A percentile compares a stretch with the other conserved stretches of the same genome.
These are phyloP conservation scores for Osmerus eperlanus DNA, from an alignment of 2,113 vertebrate genomes.

Conservation along the genomic window DNA sequence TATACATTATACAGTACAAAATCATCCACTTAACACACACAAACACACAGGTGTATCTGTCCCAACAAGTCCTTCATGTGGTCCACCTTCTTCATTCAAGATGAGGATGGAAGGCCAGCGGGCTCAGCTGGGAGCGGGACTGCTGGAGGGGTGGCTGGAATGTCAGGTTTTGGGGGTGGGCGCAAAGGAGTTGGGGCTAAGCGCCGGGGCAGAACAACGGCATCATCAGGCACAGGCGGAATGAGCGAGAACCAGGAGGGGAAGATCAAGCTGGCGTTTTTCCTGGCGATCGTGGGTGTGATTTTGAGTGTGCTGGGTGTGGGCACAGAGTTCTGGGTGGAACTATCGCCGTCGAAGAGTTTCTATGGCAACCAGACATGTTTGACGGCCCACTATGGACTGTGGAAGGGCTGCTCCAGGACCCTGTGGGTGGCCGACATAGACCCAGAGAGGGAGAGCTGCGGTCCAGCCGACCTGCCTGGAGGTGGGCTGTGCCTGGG, in stretches of 20 bases:
- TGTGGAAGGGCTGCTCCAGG: constrained; percentile 85
- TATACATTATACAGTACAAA: too few species aligned
- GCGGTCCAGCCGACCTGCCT: constrained; percentile 79
- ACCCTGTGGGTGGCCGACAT: constrained; percentile 80
- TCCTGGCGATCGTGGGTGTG: constrained; percentile 77
- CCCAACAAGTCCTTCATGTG: constrained; percentile 70
- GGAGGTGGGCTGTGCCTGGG: constrained; percentile 71
- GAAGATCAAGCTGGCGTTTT: constrained; percentile 81
- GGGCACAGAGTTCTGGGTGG: constrained; percentile 90
- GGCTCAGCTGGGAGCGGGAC: constrained; percentile 30
- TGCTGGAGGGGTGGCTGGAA: constrained; percentile 22
- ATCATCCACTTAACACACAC: too few species aligned
- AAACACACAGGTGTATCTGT: too few species aligned
- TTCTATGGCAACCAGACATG: constrained; percentile 80
- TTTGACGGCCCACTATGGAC: constrained; percentile 76
- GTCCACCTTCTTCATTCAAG: constrained; percentile 80
- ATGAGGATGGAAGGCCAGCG: constrained; percentile 65
- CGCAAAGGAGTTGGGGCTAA: constrained; percentile 42
- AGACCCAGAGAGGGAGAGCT: constrained; percentile 75
- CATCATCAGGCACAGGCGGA: constrained; percentile 33
- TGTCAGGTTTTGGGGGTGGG: constrained; percentile 50
- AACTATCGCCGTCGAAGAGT: constrained; percentile 74
- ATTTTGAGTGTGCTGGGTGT: constrained; percentile 81
- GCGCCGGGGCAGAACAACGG: constrained; percentile 40
- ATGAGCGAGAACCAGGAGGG: constrained; percentile 77